These are phyloP conservation scores for Microdon myrmicae DNA, from an alignment of 2,888 invertebrate genomes.

Conservation along the genomic window DNA sequence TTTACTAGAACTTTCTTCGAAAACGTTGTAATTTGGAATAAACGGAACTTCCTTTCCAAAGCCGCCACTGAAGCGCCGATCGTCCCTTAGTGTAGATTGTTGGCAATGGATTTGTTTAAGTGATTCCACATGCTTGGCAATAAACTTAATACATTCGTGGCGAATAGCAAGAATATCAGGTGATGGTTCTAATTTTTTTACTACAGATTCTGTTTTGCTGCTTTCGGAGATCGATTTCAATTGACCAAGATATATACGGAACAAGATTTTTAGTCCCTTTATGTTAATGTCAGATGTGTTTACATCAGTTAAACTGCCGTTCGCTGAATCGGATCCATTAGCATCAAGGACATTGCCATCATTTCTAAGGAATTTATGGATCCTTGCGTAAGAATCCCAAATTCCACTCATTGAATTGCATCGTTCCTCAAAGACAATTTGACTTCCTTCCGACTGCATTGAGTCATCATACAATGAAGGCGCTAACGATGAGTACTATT, in stretches of 20 bases:
- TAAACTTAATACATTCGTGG: constrained; percentile 62
- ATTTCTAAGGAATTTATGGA: constrained; percentile 21
- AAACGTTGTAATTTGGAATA: constrained; percentile 62
- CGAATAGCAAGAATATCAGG: constrained; percentile 59
- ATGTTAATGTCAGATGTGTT: constrained; percentile 57
- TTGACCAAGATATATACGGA: constrained; percentile 72
- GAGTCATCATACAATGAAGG: constrained; percentile 39
- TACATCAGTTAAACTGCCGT: constrained; percentile 37
- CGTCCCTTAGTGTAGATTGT: constrained; percentile 35
- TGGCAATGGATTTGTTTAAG: constrained; percentile 37
- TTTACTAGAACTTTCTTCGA: constrained; percentile 56
- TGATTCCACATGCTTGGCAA: constrained; percentile 54
- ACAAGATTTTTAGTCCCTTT: constrained; percentile 71
- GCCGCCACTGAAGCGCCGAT: constrained; percentile 33
- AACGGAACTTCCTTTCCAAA: constrained; percentile 58
- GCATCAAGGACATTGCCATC: constrained; percentile 17
- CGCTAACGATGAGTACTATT: constrained; percentile 36
- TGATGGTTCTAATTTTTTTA: constrained; percentile 22
- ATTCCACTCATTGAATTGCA: constrained; percentile 32
- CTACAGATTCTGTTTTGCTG: constrained; percentile 22
- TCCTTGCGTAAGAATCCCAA: constrained; percentile 32
- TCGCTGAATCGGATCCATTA: constrained; percentile 32
- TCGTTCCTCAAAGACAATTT: constrained; percentile 43
- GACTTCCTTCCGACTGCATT: constrained; percentile 39
- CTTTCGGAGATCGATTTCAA: constrained; percentile 61